Evolutionary conservation across 2,113 vertebrate species (phyloP).

Genomic region (Eubucco bourcierii): DNA sequence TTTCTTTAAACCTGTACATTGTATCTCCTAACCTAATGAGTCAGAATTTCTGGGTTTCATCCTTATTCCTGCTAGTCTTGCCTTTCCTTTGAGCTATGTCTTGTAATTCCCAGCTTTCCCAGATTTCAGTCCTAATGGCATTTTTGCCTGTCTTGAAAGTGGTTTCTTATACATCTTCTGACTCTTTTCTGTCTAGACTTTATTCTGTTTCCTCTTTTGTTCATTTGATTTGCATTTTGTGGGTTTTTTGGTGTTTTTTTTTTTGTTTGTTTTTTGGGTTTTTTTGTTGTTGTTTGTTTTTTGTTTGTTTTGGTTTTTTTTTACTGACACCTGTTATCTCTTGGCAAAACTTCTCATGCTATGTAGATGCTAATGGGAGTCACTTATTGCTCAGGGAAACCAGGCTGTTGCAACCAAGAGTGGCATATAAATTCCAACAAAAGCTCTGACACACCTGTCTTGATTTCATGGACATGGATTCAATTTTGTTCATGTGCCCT

Average conservation of each 20-base stretch:
- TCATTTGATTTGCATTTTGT: too few species aligned
- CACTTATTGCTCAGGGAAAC: background rate
- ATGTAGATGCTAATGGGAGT: background rate
- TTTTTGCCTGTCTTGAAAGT: background rate
- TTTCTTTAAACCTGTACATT: background rate
- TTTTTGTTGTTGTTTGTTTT: too few species aligned
- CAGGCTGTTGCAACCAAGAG: background rate
- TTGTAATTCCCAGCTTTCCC: background rate
- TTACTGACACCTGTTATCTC: background rate
- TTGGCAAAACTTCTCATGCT: background rate
- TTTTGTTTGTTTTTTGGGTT: too few species aligned
- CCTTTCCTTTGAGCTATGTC: background rate
- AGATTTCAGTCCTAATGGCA: background rate
- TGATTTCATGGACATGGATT: fast-evolving
- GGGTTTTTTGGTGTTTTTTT: too few species aligned
- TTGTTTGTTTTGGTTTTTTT: too few species aligned
- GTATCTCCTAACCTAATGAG: background rate
- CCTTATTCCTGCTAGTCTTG: background rate
- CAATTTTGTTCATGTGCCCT: background rate
- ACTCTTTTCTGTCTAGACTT: background rate
- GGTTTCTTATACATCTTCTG: background rate
- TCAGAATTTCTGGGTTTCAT: background rate
- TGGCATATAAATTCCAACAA: background rate
- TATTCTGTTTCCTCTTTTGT: background rate
- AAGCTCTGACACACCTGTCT: background rate